phyloP scores from a whole-genome alignment of 2,888 invertebrate genomes.

The Teinopalpus imperialis region DNA sequence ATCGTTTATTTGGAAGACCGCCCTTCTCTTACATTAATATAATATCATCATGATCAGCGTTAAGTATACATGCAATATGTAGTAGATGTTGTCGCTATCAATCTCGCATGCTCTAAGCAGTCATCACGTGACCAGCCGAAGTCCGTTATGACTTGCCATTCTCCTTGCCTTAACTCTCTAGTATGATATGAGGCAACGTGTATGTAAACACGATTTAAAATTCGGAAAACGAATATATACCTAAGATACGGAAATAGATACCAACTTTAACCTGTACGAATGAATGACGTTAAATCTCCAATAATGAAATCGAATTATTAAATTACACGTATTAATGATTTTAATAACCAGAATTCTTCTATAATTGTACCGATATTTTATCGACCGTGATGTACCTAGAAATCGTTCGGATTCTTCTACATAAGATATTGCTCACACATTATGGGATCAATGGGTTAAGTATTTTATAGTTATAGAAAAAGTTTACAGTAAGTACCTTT shows the following conservation, averaged over 20 bases:
- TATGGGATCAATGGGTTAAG: conserved; percentile 9
- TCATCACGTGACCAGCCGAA: no score
- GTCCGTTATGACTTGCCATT: no score
- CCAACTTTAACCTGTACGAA: neutral
- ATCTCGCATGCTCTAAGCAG: no score
- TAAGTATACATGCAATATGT: no score
- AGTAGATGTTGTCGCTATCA: no score
- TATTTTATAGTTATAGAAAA: neutral
- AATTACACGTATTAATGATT: neutral
- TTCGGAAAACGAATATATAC: neutral
- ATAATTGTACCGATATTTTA: conserved; percentile 16
- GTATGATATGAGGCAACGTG: no score
- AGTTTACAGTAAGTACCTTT: neutral
- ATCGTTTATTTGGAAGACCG: no score
- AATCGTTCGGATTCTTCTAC: conserved; percentile 10
- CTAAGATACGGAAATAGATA: neutral
- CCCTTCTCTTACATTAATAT: no score
- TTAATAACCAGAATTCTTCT: conserved; percentile 16
- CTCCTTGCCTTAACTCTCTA: no score
- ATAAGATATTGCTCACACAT: conserved; percentile 3
- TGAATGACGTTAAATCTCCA: neutral
- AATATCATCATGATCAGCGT: no score
- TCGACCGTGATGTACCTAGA: conserved; percentile 6
- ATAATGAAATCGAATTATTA: conserved; percentile 8
- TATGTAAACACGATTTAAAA: no score